Evolutionary conservation across 2,888 invertebrate species (phyloP).

Genomic region (Epinotia demarniana): DNA sequence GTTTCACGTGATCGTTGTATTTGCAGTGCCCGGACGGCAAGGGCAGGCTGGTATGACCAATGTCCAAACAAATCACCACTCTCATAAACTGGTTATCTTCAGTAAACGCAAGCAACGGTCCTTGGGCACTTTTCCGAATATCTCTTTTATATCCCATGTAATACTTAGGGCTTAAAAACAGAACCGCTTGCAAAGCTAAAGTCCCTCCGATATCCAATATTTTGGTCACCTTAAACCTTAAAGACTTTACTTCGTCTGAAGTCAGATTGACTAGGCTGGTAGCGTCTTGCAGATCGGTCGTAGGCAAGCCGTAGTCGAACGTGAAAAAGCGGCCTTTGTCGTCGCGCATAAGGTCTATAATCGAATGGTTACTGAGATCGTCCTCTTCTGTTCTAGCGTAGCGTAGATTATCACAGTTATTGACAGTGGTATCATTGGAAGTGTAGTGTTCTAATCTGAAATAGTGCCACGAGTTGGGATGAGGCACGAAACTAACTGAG

Average conservation of each 20-base stretch:
- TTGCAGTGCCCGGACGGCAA: conserved; percentile 86
- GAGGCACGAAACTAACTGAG: conserved; percentile 79
- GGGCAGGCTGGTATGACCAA: conserved; percentile 85
- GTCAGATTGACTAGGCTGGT: conserved; percentile 88
- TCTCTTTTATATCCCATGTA: conserved; percentile 77
- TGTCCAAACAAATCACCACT: conserved; percentile 86
- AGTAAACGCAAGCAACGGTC: conserved; percentile 68
- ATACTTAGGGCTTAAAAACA: conserved; percentile 85
- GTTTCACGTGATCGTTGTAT: conserved; percentile 78
- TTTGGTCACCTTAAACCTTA: conserved; percentile 89
- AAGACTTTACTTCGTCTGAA: conserved; percentile 85
- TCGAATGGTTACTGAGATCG: conserved; percentile 62
- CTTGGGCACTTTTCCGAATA: conserved; percentile 53
- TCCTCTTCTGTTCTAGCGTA: conserved; percentile 58
- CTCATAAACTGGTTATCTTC: conserved; percentile 80
- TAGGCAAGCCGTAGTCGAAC: conserved; percentile 89
- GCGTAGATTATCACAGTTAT: conserved; percentile 75
- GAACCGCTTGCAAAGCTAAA: conserved; percentile 88
- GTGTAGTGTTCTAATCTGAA: conserved; percentile 64
- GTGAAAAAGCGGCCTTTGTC: conserved; percentile 90
- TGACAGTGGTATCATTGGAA: conserved; percentile 59
- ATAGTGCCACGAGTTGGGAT: conserved; percentile 86
- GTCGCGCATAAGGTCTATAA: conserved; percentile 78
- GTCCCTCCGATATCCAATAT: conserved; percentile 93
- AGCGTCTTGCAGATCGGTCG: conserved; percentile 86